phyloP scores from a whole-genome alignment of 2,113 vertebrate species.

The Reinhardtius hippoglossoides region DNA sequence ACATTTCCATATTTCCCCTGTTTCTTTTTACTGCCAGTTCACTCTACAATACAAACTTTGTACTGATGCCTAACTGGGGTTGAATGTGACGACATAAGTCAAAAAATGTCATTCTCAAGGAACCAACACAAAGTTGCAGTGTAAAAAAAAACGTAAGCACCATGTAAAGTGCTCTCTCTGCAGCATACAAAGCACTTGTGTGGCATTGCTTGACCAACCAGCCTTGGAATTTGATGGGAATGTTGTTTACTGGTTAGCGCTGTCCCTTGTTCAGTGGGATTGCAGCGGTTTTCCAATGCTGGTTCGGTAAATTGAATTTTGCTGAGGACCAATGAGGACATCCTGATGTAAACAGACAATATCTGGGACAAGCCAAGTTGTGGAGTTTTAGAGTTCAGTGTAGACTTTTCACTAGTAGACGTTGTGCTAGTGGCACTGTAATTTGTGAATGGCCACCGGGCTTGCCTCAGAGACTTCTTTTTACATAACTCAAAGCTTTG shows the following conservation, averaged over 20 bases:
- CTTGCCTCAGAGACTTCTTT: slow-evolving; percentile 2
- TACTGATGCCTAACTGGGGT: too few relatives aligned
- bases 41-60: slow-evolving; percentile 30
- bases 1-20: slow-evolving; percentile 64
- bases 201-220: too few relatives aligned
- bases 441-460: slow-evolving; percentile 20
- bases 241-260: slow-evolving; percentile 44
- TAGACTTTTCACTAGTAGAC: slow-evolving; percentile 8
- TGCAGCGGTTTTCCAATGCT: slow-evolving; percentile 28
- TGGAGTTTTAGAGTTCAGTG: too few relatives aligned
- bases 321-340: slow-evolving; percentile 23
- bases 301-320: slow-evolving; percentile 49
- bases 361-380: slow-evolving; percentile 3
- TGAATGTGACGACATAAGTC: too few relatives aligned
- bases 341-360: slow-evolving; percentile 27
- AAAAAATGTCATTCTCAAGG: too few relatives aligned
- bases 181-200: too few relatives aligned
- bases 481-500: slow-evolving; percentile 31
- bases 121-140: too few relatives aligned
- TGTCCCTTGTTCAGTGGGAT: slow-evolving; percentile 29
- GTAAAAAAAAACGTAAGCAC: too few relatives aligned
- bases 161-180: too few relatives aligned
- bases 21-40: slow-evolving; percentile 8
- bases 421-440: neutral
- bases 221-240: too few relatives aligned